Percentiles rank a stretch among this genome's conserved stretches.
These are phyloP conservation scores for Pitta sordida DNA, from an alignment of 2,113 vertebrate genomes.

Conservation along the genomic window DNA sequence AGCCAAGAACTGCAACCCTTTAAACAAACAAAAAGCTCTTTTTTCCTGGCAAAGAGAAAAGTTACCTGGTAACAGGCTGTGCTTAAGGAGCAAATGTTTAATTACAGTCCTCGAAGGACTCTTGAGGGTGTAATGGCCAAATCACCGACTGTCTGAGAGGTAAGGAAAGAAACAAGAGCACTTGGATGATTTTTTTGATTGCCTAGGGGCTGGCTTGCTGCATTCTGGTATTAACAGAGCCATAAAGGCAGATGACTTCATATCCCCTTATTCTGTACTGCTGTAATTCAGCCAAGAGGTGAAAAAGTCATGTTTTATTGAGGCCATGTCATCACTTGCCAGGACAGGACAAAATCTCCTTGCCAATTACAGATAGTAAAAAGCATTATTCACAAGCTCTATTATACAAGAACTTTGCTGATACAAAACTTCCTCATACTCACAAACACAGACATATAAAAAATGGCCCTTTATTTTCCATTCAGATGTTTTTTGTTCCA, in stretches of 20 bases:
- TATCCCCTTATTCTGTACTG: conserved; percentile 17
- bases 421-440: neutral
- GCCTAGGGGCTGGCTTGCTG: neutral
- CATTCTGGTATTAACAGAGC: neutral
- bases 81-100: neutral
- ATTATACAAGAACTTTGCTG: neutral
- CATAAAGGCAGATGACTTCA: conserved; percentile 47
- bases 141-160: neutral
- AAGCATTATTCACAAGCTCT: conserved; percentile 26
- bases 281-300: conserved; percentile 43
- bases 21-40: neutral
- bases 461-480: neutral
- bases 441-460: neutral
- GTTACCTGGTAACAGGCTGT: neutral
- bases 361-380: conserved; percentile 20
- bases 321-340: conserved; percentile 14
- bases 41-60: neutral
- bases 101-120: neutral
- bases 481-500: neutral
- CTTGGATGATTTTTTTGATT: conserved; percentile 24
- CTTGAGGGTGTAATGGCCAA: neutral
- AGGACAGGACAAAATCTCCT: conserved; percentile 1
- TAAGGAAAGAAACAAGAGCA: conserved; percentile 10
- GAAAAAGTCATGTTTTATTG: conserved; percentile 36
- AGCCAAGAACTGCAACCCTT: neutral